Percentiles rank a stretch among this genome's conserved stretches.
phyloP scores from a whole-genome alignment of 2,888 invertebrate genomes.

The Sthenelais limicola region DNA sequence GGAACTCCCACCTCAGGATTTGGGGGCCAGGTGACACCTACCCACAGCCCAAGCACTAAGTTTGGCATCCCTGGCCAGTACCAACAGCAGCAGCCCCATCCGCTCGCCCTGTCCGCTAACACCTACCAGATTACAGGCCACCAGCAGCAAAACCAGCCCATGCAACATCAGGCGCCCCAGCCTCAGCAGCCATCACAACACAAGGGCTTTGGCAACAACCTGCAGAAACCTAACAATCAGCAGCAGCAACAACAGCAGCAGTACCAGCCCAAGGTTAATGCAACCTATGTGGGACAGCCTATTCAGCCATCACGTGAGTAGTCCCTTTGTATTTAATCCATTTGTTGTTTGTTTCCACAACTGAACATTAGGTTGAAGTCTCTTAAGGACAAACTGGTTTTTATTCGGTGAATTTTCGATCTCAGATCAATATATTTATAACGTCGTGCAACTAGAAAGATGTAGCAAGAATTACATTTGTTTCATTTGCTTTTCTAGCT shows the following conservation, averaged over 20 bases:
- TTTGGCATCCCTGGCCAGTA: slow-evolving; percentile 34
- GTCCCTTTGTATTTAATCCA: too few relatives aligned
- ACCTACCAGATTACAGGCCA: slow-evolving; percentile 45
- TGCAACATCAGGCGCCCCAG: slow-evolving; percentile 29
- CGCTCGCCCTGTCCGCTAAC: slow-evolving; percentile 53
- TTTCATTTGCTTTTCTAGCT: not conserved
- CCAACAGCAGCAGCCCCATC: slow-evolving; percentile 52
- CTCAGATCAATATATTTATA: too few relatives aligned
- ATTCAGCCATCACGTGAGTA: slow-evolving; percentile 38
- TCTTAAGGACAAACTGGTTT: too few relatives aligned
- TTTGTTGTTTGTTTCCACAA: too few relatives aligned
- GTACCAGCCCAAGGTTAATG: slow-evolving; percentile 39
- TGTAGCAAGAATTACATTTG: not conserved
- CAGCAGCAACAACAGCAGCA: slow-evolving; percentile 34
- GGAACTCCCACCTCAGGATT: slow-evolving; percentile 33
- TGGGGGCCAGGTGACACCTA: slow-evolving; percentile 13
- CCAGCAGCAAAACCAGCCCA: slow-evolving; percentile 28
- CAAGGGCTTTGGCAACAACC: slow-evolving; percentile 19
- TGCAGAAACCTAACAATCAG: slow-evolving; percentile 25
- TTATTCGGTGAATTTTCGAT: too few relatives aligned
- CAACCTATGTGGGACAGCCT: slow-evolving; percentile 41
- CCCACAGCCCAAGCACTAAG: slow-evolving; percentile 14
- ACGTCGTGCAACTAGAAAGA: too few relatives aligned
- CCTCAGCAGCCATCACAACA: slow-evolving; percentile 42
- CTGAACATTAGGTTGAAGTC: too few relatives aligned